Evolutionary conservation across 2,797 vertebrate genomes (phyloP), one percentile per base, ranked within the genome.

Genomic region (Sarcophilus harrisii): DNA sequence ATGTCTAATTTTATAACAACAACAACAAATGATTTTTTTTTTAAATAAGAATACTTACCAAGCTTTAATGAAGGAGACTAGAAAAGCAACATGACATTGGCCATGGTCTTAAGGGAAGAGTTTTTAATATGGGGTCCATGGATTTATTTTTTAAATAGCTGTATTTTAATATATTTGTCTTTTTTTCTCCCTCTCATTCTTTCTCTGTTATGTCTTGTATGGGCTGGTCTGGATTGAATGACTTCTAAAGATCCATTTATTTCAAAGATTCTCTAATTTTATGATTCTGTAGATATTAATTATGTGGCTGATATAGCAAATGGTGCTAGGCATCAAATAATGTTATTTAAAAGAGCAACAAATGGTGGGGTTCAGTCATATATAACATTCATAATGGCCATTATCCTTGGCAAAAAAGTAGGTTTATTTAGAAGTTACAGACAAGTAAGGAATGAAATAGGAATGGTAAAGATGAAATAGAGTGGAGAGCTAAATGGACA

Each of bases 261-360:
- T n/a, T 73, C 4, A n/a, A n/a, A 16, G 12, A n/a, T 66, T 14
- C 14, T 91, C 60, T 45, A 94, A 92, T 58, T 96, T 94, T 95
- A 94, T 93, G 13, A 91, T 18, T 58, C 94, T 92, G 90, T 90
- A 14, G 60, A 8, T 90, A 28, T 12, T 95, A 93, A n/a, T 87
- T 16, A 95, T 52, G 52, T 52, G 52, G 3, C 3, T 52, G 52
- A 52, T 52, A 6, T 52, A 52, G 52, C 52, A 52, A 52, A 52
- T 52, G 3, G 52, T 52, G 6, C 52, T 52, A 52, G 52, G 52
- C 52, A 52, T 52, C 52, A 52, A 52, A 52, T 52, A 52, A 52
- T 52, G 52, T 52, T 52, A 52, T 52, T 52, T 52, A 3, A 52
- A 52, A 52, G 52, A 52, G 52, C 52, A 52, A 52, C 52, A 52